phyloP scores from a whole-genome alignment of 2,888 invertebrate species.

The Xanthia togata region DNA sequence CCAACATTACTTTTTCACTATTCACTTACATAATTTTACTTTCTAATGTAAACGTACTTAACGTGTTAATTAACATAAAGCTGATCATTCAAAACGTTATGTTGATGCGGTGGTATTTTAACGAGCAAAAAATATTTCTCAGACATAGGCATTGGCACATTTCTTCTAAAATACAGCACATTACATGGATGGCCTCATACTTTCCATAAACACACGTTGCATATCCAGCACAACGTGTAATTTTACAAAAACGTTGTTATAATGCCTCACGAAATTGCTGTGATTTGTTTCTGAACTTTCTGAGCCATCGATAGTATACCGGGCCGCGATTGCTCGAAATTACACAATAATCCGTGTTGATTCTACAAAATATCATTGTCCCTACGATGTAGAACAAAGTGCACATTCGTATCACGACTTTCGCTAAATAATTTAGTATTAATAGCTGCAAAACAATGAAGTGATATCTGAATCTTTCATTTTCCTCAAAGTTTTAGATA shows the following conservation, averaged over 20 bases:
- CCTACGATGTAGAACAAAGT: constrained; percentile 63
- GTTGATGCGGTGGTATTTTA: constrained; percentile 42
- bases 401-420: constrained; percentile 67
- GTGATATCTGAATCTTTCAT: constrained; percentile 22
- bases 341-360: constrained; percentile 84
- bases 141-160: constrained; percentile 60
- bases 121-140: constrained; percentile 48
- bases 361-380: constrained; percentile 78
- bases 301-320: constrained; percentile 78
- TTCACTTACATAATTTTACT: constrained; percentile 72
- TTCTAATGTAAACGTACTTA: constrained; percentile 75
- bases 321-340: constrained; percentile 78
- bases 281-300: constrained; percentile 84
- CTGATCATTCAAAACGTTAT: constrained; percentile 53
- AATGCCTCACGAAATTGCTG: constrained; percentile 85
- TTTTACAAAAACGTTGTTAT: constrained; percentile 87
- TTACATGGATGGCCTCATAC: constrained; percentile 74
- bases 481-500: constrained; percentile 28
- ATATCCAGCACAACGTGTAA: constrained; percentile 80
- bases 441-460: constrained; percentile 17
- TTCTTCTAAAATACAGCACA: constrained; percentile 68
- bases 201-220: constrained; percentile 84
- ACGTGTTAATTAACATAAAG: constrained; percentile 69
- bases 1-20: constrained; percentile 59
- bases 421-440: constrained; percentile 62